These are phyloP conservation scores for Rhinophrynus dorsalis DNA, from an alignment of 2,797 vertebrate species.

Conservation along the genomic window DNA sequence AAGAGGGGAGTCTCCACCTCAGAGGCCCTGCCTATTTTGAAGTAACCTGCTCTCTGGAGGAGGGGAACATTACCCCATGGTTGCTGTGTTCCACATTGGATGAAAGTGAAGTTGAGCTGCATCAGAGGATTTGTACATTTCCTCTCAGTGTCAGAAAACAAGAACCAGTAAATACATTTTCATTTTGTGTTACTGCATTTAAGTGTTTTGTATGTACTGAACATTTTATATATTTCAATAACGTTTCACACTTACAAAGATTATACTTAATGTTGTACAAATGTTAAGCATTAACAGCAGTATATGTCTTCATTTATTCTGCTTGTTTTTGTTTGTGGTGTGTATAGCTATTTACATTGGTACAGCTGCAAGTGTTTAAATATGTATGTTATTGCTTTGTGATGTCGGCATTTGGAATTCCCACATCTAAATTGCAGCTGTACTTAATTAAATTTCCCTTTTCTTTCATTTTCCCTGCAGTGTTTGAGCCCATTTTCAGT, in stretches of 20 bases:
- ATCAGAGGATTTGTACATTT: no score
- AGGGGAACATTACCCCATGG: no score
- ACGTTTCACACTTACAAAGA: background rate
- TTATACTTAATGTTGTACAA: background rate
- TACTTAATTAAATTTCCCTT: background rate
- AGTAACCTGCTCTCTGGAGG: no score
- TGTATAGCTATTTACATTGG: constrained; percentile 1
- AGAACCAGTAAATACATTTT: no score
- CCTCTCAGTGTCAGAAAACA: no score
- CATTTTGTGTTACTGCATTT: no score
- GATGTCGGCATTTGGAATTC: constrained; percentile 9
- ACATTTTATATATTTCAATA: background rate
- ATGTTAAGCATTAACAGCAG: background rate
- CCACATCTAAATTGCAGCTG: constrained; percentile 27
- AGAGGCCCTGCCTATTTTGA: no score
- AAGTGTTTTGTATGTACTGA: no score
- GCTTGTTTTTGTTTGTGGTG: background rate
- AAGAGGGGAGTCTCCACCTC: no score
- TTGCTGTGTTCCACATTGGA: no score
- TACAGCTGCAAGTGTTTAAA: constrained; percentile 43
- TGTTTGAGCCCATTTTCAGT: background rate
- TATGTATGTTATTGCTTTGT: constrained; percentile 29
- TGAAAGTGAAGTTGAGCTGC: no score
- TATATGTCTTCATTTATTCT: background rate
- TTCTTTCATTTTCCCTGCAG: background rate